Base-by-base conservation (phyloP, 2,797 vertebrate genomes). In the Philypnodon macrostomus region DNA sequence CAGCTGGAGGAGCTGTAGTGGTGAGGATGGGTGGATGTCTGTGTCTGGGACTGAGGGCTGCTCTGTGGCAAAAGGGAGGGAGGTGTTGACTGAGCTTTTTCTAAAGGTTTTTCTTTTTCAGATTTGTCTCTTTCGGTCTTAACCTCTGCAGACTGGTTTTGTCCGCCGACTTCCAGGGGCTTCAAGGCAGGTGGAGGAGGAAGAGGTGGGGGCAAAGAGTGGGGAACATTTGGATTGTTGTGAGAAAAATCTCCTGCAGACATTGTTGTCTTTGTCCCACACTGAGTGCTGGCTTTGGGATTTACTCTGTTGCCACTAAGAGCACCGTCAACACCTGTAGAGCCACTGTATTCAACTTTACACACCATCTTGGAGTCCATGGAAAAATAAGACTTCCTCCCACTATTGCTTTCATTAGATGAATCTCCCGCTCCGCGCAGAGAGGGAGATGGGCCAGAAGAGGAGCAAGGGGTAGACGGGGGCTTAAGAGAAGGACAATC, bases 1-100 rank as follows among this genome's bases (percentile, higher is more conserved):
- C 90, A 91, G 70, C 92, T 90, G 60, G 93, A 90, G 76, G 95
- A 89, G 65, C 90, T 93, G 63, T 94, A 89, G 0, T 94, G 94
- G 50, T 95, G 94, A 72, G 95, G 89, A 77, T 90, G 87, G 55
- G 85, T 68, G 45, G 90, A 75, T 21, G 62, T 50, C 50, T 87
- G 85, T 53, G 70, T 32, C 70, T 83, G 83, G 14, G 83, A 32
- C 60, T 34, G 90, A 66, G 81, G 88, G 85, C 74, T 67, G 1
- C 78, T 76, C 67, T 90, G 90, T 56, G 86, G 84, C 62, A 90
- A 37, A 55, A 91, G 68, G 31, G 89, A 90, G 5, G 90, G 88
- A 33, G 88, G 89, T 17, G 80, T 78, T 16, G 87, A 78, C 76
- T 81, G 84, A 47, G 83, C 32, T 54, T 88, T 88, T 57, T 88